Evolutionary conservation across 2,113 vertebrate genomes (phyloP), one percentile per base, ranked within the genome.

Genomic region (Callionymus lyra): DNA sequence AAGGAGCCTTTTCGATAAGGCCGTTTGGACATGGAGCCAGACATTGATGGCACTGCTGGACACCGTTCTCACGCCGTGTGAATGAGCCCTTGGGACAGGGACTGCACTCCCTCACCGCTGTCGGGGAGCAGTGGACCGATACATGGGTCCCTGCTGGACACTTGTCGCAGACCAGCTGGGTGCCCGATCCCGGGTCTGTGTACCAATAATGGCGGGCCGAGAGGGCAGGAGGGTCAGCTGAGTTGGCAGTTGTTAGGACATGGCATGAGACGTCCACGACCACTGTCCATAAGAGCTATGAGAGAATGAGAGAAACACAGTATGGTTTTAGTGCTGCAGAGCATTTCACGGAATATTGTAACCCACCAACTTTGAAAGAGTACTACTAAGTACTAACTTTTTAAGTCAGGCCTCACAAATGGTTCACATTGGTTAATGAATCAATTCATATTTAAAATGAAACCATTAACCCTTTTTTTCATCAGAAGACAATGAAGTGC

Each of bases 61-160:
- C 86, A 18, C 93, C 94, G 0, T 94, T 98, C 70, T 97, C 93
- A 0, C 91, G 86, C 37, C 85, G 84, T 1, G 94, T 97, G 63
- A 91, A 98, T 18, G 90, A 90, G 50, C 87, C 89, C 0, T 52
- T 49, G 0, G 85, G 85, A 46, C 94, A 98, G 14, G 82, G 82
- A 65, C 81, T 89, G 78, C 94, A 98, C 68, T 93, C 91, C n/a
- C 94, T 85, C 68, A 94, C 81, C 10, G 81, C 77, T 6, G 56
- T 73, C 38, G 71, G 66, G 4, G 90, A 90, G 70, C 94, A 98
- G 44, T 95, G 94, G 46, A 83, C 68, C 1, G 89, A 93, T 50
- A 98, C 93, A 0, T 88, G 87, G 32, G 91, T 97, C 65, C 94
- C 94, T 3, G 92, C 94, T 0, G 94, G 94, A 82, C 94, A 98